A percentile compares a stretch with the other conserved stretches of the same genome.
These are phyloP conservation scores for Xestia c-nigrum DNA, from an alignment of 2,888 invertebrate species.

Conservation along the genomic window DNA sequence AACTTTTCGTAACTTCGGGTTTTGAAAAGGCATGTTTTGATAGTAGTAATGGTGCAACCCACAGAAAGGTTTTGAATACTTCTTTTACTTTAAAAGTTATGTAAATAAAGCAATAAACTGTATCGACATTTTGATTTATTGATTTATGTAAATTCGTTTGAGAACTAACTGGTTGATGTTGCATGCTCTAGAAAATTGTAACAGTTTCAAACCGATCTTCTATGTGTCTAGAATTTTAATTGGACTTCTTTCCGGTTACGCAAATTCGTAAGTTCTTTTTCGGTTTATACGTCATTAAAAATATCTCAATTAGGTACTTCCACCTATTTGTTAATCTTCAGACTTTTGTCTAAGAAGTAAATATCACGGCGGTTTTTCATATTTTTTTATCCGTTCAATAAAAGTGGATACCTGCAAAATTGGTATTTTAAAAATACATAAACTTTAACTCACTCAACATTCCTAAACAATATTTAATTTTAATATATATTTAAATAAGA, in stretches of 20 bases:
- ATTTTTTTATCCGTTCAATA: neutral
- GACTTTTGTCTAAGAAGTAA: neutral
- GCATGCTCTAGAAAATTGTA: neutral
- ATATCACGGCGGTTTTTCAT: neutral
- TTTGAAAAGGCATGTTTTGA: too few species aligned
- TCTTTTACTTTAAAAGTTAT: neutral
- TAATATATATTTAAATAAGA: neutral
- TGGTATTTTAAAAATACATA: neutral
- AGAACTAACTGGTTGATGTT: neutral
- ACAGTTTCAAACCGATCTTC: neutral
- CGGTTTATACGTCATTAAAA: neutral
- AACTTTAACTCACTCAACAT: neutral
- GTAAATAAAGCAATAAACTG: neutral
- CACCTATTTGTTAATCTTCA: neutral
- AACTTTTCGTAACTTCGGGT: too few species aligned
- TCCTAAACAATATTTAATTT: neutral
- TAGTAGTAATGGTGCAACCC: too few species aligned
- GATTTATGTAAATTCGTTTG: conserved; percentile 18
- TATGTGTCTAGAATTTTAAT: neutral
- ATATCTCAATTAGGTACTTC: neutral
- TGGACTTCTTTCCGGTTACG: neutral
- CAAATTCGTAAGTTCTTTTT: neutral
- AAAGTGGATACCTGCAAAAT: neutral
- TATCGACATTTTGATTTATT: neutral
- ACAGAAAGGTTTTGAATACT: neutral